A percentile compares a stretch with the other conserved stretches of the same genome.
These are phyloP conservation scores for Xiphydria camelus DNA, from an alignment of 2,888 invertebrate genomes.

Conservation along the genomic window DNA sequence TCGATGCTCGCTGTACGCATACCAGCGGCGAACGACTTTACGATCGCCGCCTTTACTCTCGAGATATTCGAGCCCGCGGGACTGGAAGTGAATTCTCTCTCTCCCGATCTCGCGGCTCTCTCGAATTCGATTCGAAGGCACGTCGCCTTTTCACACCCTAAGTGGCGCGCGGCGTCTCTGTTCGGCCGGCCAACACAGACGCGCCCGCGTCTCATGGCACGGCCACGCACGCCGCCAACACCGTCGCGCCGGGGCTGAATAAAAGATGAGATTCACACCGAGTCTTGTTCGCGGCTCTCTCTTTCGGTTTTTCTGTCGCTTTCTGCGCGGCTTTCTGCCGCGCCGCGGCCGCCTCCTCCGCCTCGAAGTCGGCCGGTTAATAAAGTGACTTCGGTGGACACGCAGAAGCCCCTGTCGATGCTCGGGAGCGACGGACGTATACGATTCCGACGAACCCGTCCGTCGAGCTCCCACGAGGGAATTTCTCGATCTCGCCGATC, in stretches of 20 bases:
- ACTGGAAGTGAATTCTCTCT: neutral
- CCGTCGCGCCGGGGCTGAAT: conserved; percentile 34
- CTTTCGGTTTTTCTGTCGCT: conserved; percentile 42
- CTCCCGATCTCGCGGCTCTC: too few species aligned
- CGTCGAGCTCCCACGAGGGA: too few species aligned
- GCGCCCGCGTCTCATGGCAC: conserved; percentile 22
- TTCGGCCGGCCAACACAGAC: conserved; percentile 25
- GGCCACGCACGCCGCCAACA: conserved; percentile 24
- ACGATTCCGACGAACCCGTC: too few species aligned
- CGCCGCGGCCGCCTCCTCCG: conserved; percentile 16
- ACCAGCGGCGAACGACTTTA: too few species aligned
- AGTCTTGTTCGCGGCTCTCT: conserved; percentile 44
- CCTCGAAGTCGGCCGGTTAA: conserved; percentile 2
- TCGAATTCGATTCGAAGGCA: conserved; percentile 44
- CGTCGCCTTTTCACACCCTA: conserved; percentile 51
- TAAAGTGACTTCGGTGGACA: conserved; percentile 1
- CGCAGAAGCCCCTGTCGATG: neutral
- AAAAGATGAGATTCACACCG: conserved; percentile 56
- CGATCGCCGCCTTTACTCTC: too few species aligned
- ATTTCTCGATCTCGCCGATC: too few species aligned
- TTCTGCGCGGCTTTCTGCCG: conserved; percentile 22
- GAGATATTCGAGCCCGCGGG: too few species aligned
- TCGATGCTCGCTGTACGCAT: neutral
- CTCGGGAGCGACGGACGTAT: too few species aligned
- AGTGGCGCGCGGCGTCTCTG: conserved; percentile 47